A percentile compares a stretch with the other conserved stretches of the same genome.
These are phyloP conservation scores for Sporophila hypoxantha DNA, from an alignment of 2,113 vertebrate genomes.

Conservation along the genomic window DNA sequence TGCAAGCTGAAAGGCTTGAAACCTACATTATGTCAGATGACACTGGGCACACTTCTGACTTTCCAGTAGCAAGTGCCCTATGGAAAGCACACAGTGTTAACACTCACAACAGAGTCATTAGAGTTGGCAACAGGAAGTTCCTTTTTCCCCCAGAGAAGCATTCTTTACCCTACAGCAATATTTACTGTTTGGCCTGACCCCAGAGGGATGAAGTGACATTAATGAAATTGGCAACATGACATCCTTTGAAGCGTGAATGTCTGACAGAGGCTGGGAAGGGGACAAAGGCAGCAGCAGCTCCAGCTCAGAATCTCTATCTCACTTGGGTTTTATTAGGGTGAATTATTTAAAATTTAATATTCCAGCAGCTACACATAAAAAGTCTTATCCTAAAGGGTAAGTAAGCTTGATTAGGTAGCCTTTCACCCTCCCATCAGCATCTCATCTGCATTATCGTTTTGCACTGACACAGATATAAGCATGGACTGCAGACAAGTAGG, in stretches of 20 bases:
- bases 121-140: neutral
- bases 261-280: neutral
- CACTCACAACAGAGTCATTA: neutral
- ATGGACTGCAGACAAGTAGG: neutral
- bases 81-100: neutral
- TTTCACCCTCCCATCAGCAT: neutral
- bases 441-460: neutral
- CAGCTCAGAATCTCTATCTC: neutral
- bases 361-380: neutral
- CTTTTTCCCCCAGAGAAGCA: neutral
- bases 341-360: conserved; percentile 17
- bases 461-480: neutral
- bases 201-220: conserved; percentile 4
- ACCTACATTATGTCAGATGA: neutral
- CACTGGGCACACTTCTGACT: neutral
- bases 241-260: neutral
- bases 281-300: neutral
- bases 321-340: neutral
- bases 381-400: neutral
- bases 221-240: conserved; percentile 6
- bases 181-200: conserved; percentile 3
- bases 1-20: neutral
- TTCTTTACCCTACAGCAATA: conserved; percentile 20
- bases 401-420: neutral
- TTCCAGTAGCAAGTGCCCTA: neutral